Conservation (phyloP, 2,113 vertebrate species). For the Plecotus auritus region DNA sequence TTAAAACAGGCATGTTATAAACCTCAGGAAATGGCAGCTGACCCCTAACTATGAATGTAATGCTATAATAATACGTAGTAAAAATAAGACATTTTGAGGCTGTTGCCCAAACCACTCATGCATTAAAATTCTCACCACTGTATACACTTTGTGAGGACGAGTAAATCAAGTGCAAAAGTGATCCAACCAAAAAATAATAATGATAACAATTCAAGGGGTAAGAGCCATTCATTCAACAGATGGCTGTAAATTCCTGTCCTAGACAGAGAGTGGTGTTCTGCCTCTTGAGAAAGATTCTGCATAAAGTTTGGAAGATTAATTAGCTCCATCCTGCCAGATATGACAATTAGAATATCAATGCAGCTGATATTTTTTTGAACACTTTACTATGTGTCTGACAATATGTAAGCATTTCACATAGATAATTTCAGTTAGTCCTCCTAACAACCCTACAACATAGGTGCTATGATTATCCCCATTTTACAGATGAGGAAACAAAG, state of each 20-base stretch:
- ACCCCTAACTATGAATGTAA: conserved; percentile 86
- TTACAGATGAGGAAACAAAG: conserved; percentile 16
- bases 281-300: background rate
- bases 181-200: conserved; percentile 34
- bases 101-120: conserved; percentile 77
- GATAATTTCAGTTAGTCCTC: background rate
- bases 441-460: background rate
- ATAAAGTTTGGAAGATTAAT: background rate
- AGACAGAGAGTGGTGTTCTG: background rate
- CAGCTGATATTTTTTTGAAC: background rate
- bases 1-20: conserved; percentile 90
- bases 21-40: conserved; percentile 89
- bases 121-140: conserved; percentile 77
- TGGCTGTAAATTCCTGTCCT: background rate
- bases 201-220: conserved; percentile 27
- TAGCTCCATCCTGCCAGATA: background rate
- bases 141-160: conserved; percentile 13
- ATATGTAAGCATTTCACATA: background rate
- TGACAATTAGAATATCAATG: background rate
- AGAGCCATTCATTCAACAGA: conserved; percentile 3
- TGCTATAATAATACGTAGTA: conserved; percentile 84
- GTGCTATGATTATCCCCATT: background rate
- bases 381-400: background rate
- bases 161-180: conserved; percentile 63
- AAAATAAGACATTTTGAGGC: conserved; percentile 79